Base-by-base conservation (phyloP, 2,113 vertebrate genomes). In the Penelope pileata region DNA sequence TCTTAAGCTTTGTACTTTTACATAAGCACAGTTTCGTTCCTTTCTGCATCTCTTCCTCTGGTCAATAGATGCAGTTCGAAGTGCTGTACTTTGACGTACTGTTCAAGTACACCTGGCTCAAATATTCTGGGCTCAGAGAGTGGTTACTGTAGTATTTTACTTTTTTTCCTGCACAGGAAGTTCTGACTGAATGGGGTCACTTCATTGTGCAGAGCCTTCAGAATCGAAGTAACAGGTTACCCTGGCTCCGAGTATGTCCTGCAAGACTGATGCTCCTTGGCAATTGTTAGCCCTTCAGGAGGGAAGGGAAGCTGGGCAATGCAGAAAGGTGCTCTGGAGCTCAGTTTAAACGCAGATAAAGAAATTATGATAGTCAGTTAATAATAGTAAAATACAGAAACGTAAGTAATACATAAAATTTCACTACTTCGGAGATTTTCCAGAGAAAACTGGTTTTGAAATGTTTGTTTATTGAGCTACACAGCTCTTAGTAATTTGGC, bases 401-500 rank as follows among this genome's bases (percentile, higher is more conserved):
- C 67, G 23, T 1, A 63, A 59, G 6, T 42, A 79, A 30, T 80
- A 56, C 9, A 6, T 76, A 50, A 27, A 43, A 68, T 60, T 50
- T 43, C 83, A 48, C 53, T 83, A 1, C 7, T 88, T 75, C 7
- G 21, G 7, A 47, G 75, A 76, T 73, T 95, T 96, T 83, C 70
- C 43, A 22, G 76, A 93, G 86, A 72, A 68, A 38, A n/a, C 54
- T 91, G 27, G 6, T 58, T 88, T 92, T 82, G 76, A 96, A 97
- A 77, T 89, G 75, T 92, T 91, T 83, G 47, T 79, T 95, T 91
- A 76, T 84, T 91, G 69, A 67, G 72, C 77, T 92, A 90, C 53
- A 81, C 83, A 69, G 60, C 92, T 96, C 95, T 91, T 97, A 92
- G 69, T 43, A 82, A n/a, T 45, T 74, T 94, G 88, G 93, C 68